Conservation (phyloP, 2,113 vertebrate species). For the Paramisgurnus dabryanus region DNA sequence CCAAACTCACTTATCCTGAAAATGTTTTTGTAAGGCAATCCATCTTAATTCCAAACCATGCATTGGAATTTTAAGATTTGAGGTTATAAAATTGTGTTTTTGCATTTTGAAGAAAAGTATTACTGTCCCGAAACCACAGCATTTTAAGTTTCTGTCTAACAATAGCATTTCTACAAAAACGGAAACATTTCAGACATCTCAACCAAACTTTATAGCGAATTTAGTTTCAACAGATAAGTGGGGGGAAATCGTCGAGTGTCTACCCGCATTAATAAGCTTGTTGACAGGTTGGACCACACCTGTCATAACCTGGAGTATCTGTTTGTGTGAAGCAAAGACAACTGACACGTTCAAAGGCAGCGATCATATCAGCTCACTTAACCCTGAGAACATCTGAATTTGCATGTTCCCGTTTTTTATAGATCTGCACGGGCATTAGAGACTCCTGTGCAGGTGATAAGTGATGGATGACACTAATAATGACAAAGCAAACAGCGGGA, state of each 20-base stretch:
- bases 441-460: slow-evolving; percentile 66
- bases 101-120: slow-evolving; percentile 58
- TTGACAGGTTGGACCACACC: slow-evolving; percentile 38
- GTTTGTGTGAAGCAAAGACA: slow-evolving; percentile 58
- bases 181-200: slow-evolving; percentile 20
- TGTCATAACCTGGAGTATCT: slow-evolving; percentile 53
- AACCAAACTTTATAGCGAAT: slow-evolving; percentile 5
- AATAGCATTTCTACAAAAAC: neutral
- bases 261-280: slow-evolving; percentile 2
- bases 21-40: slow-evolving; percentile 30
- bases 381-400: slow-evolving; percentile 43
- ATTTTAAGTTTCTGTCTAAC: slow-evolving; percentile 45
- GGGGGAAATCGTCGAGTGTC: neutral
- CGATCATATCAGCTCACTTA: slow-evolving; percentile 57
- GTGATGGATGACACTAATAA: slow-evolving; percentile 69
- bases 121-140: slow-evolving; percentile 49
- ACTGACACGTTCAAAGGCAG: slow-evolving; percentile 55
- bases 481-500: slow-evolving; percentile 70
- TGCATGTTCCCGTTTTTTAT: slow-evolving; percentile 53
- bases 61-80: slow-evolving; percentile 31
- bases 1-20: slow-evolving; percentile 45
- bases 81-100: neutral
- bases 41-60: slow-evolving; percentile 33
- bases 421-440: slow-evolving; percentile 63
- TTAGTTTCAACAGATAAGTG: neutral